Conservation (phyloP, 2,888 invertebrate species). For the Plutella xylostella region DNA sequence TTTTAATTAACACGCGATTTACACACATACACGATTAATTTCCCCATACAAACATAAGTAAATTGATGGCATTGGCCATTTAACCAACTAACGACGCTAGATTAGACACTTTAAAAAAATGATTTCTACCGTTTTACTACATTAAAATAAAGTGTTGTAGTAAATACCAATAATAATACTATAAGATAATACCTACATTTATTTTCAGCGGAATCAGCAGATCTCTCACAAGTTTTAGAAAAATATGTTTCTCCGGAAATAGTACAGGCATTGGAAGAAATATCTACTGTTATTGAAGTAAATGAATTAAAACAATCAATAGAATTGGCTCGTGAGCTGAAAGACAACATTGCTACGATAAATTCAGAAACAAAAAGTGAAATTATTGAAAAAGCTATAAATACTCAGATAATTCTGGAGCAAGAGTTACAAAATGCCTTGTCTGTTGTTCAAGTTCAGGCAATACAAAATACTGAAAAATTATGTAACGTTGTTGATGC, state of each 20-base stretch:
- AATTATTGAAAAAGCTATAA: background rate
- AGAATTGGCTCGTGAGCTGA: conserved; percentile 20
- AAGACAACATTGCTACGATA: conserved; percentile 15
- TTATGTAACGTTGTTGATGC: background rate
- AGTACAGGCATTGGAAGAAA: conserved; percentile 19
- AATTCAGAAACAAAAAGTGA: background rate
- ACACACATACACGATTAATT: too few species aligned
- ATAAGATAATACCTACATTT: too few species aligned
- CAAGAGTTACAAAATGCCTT: conserved; percentile 22
- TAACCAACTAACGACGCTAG: too few species aligned
- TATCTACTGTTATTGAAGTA: conserved; percentile 19
- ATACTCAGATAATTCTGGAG: conserved; percentile 15
- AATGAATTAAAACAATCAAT: conserved; percentile 24
- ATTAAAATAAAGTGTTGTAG: too few species aligned
- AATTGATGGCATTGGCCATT: too few species aligned
- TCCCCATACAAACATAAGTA: too few species aligned
- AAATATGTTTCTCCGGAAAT: conserved; percentile 25
- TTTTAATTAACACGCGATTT: too few species aligned
- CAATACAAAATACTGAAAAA: conserved; percentile 3
- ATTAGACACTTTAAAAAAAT: too few species aligned
- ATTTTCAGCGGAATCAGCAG: conserved; percentile 5
- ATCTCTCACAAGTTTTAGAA: conserved; percentile 24
- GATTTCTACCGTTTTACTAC: too few species aligned
- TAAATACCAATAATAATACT: too few species aligned
- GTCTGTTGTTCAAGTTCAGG: conserved; percentile 24